Conservation (phyloP, 2,113 vertebrate species). For the Mesembrinibis cayennensis region DNA sequence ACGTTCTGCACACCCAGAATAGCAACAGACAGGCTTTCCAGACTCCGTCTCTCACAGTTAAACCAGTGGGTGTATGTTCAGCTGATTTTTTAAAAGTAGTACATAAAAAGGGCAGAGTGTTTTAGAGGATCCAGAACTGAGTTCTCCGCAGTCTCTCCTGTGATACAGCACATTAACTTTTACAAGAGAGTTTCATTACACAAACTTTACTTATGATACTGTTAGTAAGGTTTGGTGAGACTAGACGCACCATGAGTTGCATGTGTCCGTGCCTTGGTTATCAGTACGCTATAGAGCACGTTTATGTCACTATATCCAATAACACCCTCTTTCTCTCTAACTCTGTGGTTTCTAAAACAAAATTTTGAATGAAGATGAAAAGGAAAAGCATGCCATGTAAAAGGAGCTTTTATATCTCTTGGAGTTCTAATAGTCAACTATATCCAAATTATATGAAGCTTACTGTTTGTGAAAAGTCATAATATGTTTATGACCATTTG, state of each 20-base stretch:
- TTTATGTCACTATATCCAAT: not conserved
- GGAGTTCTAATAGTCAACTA: not conserved
- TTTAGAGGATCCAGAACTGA: not conserved
- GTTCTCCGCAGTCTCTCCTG: not conserved
- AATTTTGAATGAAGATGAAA: not conserved
- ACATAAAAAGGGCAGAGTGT: not conserved
- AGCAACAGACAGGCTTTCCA: not conserved
- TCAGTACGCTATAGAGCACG: fast-evolving
- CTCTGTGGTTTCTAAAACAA: not conserved
- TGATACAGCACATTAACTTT: not conserved
- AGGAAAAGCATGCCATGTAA: not conserved
- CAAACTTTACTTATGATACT: not conserved
- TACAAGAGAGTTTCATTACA: not conserved
- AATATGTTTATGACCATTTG: not conserved
- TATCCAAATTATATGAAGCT: not conserved
- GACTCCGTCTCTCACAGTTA: not conserved
- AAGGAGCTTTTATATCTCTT: not conserved
- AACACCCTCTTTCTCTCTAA: not conserved
- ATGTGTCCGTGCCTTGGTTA: not conserved
- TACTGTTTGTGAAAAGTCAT: not conserved
- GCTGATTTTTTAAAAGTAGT: not conserved
- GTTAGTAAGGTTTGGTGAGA: not conserved
- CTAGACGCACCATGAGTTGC: not conserved
- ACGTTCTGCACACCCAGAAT: not conserved
- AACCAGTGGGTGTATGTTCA: not conserved